Evolutionary conservation across 2,113 vertebrate genomes (phyloP), one percentile per base, ranked within the genome.

Genomic region (Alces alces): DNA sequence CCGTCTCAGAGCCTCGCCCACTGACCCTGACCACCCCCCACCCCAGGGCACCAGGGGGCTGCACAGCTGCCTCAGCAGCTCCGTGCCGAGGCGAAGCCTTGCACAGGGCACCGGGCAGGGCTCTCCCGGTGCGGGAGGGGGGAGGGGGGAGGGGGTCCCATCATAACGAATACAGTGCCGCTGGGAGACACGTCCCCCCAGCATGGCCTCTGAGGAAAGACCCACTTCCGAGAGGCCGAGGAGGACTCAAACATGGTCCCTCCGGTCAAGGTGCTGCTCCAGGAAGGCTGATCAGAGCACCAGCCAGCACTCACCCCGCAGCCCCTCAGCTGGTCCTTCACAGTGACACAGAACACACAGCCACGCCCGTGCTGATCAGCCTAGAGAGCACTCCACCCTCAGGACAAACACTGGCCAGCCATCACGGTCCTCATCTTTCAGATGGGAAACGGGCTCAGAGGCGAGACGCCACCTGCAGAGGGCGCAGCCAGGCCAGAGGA

Each of bases 31-130:
- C 33, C 23, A 58, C 52, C 5, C 9, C 4, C 16, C n/a, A 16
- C 30, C 4, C 84, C 30, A n/a, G 21, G 80, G 58, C 93, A 64
- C 21, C 2, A 5, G 3, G 0, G 16, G 7, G 33, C 60, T 0
- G 5, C 36, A 11, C 13, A 64, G 73, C n/a, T 25, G 16, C 47
- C 57, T 28, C 58, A n/a, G 33, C 47, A 55, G 21, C 50, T 57
- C 50, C 12, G 0, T 7, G 36, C 50, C 2, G 0, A 47, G 36
- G 7, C 2, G 1, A 33, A 52, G 57, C 13, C 28, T 15, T 7
- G 27, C 57, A 5, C 19, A 27, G 58, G 60, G 27, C 47, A 19
- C 8, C 7, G 36, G 45, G 36, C 50, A n/a, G 79, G 91, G n/a
- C 84, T 66, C 47, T 43, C 78, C 12, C 36, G 6, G 23, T 28